Evolutionary conservation across 2,113 vertebrate genomes (phyloP), one percentile per base, ranked within the genome.

Genomic region (Sander vitreus): DNA sequence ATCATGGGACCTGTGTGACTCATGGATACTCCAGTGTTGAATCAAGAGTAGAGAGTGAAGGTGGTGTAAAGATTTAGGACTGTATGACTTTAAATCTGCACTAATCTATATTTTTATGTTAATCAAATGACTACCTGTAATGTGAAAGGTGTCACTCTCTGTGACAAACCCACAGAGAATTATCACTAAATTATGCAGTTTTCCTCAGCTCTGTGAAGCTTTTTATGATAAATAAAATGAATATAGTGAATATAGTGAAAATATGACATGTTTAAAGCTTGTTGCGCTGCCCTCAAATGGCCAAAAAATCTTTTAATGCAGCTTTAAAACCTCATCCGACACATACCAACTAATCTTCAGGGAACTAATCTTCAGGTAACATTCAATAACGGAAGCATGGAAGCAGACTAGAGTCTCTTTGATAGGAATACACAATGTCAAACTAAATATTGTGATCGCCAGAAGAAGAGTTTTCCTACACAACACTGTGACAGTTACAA

Each of bases 1-100:
- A 30, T 27, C 25, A 14, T 9, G 48, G 73, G 69, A 65, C 63
- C 45, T 64, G 53, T 23, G n/a, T 73, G 82, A 65, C 75, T 81
- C 50, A 70, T 30, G 12, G 69, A 69, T 50, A 68, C 27, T 13
- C 39, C 18, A 33, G 21, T 4, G 48, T 15, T 21, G 25, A 67
- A 63, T 68, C 18, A 18, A 50, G 68, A 83, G 10, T 9, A 53
- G 30, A 71, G 13, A 18, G 6, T 48, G 27, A 65, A 30, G n/a
- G 45, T 45, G 39, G 23, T 15, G 25, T 47, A 5, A 59, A 64
- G 19, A 67, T 50, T 30, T 3, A 18, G 7, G 16, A 51, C 25
- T 21, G 27, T 2, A 18, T 45, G n/a, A 53, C 30, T 64, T 60
- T 5, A 65, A 65, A 75, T 55, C 68, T 33, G 21, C 7, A 36